These are phyloP conservation scores for Pampus argenteus DNA, from an alignment of 2,797 vertebrate species.

Conservation along the genomic window DNA sequence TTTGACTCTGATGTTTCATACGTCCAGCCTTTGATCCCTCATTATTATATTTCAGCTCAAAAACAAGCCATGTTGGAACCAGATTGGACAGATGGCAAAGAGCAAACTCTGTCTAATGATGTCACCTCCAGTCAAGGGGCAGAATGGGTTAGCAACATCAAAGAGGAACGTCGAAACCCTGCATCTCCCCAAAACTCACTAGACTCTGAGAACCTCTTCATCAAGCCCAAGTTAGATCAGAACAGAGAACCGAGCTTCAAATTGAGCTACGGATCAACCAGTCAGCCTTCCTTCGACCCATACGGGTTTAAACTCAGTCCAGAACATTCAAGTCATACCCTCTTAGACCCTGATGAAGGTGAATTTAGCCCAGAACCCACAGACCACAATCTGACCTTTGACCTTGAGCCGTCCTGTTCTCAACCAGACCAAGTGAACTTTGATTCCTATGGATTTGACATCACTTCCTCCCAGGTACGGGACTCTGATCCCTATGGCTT, in stretches of 20 bases:
- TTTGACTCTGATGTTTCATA: neutral
- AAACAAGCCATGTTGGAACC: conserved; percentile 13
- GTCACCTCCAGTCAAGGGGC: neutral
- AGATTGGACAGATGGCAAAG: conserved; percentile 20
- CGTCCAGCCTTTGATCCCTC: neutral
- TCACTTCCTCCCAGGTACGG: conserved; percentile 49
- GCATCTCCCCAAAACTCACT: conserved; percentile 40
- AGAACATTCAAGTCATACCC: conserved; percentile 76
- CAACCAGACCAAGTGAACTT: conserved; percentile 53
- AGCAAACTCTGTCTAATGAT: conserved; percentile 13
- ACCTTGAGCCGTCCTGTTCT: conserved; percentile 52
- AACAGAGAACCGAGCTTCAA: conserved; percentile 64
- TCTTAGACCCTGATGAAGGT: conserved; percentile 76
- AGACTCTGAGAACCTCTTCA: conserved; percentile 41
- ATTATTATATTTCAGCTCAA: conserved; percentile 28
- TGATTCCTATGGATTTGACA: conserved; percentile 61
- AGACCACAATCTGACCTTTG: conserved; percentile 64
- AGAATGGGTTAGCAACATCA: neutral
- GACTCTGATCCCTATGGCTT: conserved; percentile 78
- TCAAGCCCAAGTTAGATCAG: conserved; percentile 39
- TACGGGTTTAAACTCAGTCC: conserved; percentile 84
- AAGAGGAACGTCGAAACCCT: conserved; percentile 34
- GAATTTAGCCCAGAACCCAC: conserved; percentile 64
- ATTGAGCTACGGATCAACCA: conserved; percentile 62
- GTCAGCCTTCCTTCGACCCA: conserved; percentile 77